phyloP scores from a whole-genome alignment of 2,797 vertebrate species.

The Danio albolineatus region DNA sequence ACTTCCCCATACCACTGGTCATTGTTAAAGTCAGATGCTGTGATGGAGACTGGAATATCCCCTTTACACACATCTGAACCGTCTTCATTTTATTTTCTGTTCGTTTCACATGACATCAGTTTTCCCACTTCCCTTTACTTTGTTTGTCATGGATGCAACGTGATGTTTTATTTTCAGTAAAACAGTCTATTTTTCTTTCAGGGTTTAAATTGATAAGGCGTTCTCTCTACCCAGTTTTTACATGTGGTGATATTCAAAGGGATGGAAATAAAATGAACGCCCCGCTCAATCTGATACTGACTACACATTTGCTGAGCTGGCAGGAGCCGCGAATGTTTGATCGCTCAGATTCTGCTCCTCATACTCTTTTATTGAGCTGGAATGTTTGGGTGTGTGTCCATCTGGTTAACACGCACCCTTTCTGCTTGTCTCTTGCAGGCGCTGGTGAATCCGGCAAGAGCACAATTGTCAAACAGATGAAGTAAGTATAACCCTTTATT shows the following conservation, averaged over 20 bases:
- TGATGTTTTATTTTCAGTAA: neutral
- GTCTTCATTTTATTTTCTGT: neutral
- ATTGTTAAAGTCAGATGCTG: neutral
- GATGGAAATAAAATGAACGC: neutral
- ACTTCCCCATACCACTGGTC: constrained; percentile 20
- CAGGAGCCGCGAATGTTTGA: constrained; percentile 10
- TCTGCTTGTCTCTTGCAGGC: constrained; percentile 45
- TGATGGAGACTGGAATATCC: neutral
- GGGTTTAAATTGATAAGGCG: neutral
- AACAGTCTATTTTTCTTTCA: neutral
- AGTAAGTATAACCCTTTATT: constrained; percentile 82
- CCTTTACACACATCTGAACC: neutral
- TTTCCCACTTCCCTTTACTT: neutral
- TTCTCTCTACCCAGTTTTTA: constrained; percentile 2
- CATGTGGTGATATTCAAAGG: constrained; percentile 15
- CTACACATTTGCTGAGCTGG: neutral
- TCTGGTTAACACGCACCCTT: constrained; percentile 24
- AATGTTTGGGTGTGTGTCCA: constrained; percentile 43
- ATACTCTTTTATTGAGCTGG: constrained; percentile 17
- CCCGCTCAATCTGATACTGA: neutral
- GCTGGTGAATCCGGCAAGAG: constrained; percentile 86
- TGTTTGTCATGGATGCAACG: neutral
- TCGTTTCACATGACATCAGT: constrained; percentile 4
- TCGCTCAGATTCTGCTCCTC: neutral
- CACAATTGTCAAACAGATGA: constrained; percentile 99